phyloP scores from a whole-genome alignment of 2,888 invertebrate species.

The Ctena decussata region DNA sequence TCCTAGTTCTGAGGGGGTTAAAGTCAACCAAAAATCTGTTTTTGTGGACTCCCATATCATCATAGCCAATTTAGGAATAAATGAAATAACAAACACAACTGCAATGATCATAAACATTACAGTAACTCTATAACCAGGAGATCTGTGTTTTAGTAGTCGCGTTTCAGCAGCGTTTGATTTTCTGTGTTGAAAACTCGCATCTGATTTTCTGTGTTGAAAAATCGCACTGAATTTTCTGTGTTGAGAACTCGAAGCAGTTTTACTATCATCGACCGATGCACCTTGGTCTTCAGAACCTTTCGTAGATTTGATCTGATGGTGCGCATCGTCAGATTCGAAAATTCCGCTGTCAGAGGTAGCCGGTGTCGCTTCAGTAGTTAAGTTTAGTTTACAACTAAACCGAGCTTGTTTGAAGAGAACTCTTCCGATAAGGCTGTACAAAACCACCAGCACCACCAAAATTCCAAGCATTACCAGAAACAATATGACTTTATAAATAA shows the following conservation, averaged over 20 bases:
- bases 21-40: not conserved
- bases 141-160: not conserved
- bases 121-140: not conserved
- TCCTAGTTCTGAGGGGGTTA: not conserved
- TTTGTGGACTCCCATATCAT: constrained; percentile 6
- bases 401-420: not conserved
- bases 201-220: too few species aligned
- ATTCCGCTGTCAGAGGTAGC: not conserved
- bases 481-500: not conserved
- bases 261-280: too few species aligned
- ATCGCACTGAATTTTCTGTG: too few species aligned
- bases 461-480: not conserved
- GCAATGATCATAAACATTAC: constrained; percentile 14
- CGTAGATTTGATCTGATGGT: too few species aligned
- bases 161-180: not conserved
- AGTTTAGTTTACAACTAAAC: not conserved
- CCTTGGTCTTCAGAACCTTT: too few species aligned
- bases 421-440: not conserved
- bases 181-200: too few species aligned
- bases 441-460: not conserved
- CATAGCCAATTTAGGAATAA: not conserved
- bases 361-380: not conserved
- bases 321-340: not conserved
- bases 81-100: not conserved
- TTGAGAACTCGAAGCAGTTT: too few species aligned